Base-by-base conservation (phyloP, 2,797 vertebrate species). In the Pseudochaenichthys georgianus region DNA sequence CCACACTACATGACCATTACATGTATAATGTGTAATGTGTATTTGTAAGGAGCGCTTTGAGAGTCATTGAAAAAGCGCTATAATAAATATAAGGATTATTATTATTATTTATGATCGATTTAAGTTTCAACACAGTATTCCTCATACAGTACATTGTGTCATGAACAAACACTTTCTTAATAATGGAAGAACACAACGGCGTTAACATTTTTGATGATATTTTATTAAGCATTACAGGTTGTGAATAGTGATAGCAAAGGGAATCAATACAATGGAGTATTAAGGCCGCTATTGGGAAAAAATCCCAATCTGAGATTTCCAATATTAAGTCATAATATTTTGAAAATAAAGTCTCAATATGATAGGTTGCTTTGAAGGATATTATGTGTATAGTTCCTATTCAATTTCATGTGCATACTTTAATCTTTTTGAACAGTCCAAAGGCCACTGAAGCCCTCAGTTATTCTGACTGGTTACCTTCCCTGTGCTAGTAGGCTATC, bases 171-270 rank as follows among this genome's bases (percentile, higher is more conserved):
- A 31, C 3, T 34, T 58, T 6, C 43, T 23, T 45, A 7, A 45
- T 9, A 47, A 74, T 47, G 2, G 34, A 73, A 71, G 17, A 75
- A 75, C 63, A 74, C 77, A 70, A 48, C 60, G 42, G 54, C 64
- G 34, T 85, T 76, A 82, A 64, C 43, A 75, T 76, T 75, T 76
- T 87, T 75, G 38, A 74, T 75, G 55, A 73, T 13, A 75, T 80
- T 94, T 94, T 93, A 94, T 94, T 94, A 70, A 75, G 77, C 68
- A 76, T 89, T 90, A 87, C 83, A 89, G 70, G 77, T 73, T 51
- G 75, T 87, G 76, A 82, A 80, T 70, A 66, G 61, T 78, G 60
- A 74, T 74, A 76, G 31, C 53, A 77, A 62, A 88, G 76, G 85
- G 63, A 58, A 23, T 76, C 0, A 55, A 34, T 34, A 10, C 1